Conservation (phyloP, 2,888 invertebrate species). For the Caenorhabditis uteleia region DNA sequence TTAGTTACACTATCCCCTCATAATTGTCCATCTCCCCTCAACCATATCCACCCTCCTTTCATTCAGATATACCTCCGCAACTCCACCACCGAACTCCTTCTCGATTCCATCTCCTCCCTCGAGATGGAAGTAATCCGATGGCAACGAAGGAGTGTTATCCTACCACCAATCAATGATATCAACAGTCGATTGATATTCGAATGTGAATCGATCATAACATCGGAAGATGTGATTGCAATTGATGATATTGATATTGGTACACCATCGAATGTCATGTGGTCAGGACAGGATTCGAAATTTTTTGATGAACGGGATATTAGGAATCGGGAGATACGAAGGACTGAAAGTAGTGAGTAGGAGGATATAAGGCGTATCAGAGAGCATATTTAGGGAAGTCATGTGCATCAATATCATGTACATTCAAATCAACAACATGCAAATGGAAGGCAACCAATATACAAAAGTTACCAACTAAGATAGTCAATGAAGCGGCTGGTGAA, state of each 20-base stretch:
- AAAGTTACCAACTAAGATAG: slow-evolving; percentile 15
- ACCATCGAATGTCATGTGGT: slow-evolving; percentile 21
- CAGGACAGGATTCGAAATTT: slow-evolving; percentile 23
- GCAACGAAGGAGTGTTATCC: slow-evolving; percentile 24
- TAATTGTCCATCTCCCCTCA: no score
- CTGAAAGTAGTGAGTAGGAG: no score
- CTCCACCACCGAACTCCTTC: slow-evolving; percentile 7
- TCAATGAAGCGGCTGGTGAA: slow-evolving; percentile 26
- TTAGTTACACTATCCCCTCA: no score
- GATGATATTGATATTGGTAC: slow-evolving; percentile 27
- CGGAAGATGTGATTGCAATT: slow-evolving; percentile 24
- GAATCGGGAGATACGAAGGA: slow-evolving; percentile 19
- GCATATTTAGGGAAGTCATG: no score
- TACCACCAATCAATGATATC: slow-evolving; percentile 15
- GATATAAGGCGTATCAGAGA: no score
- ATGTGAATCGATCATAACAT: slow-evolving; percentile 15
- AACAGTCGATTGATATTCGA: slow-evolving; percentile 6
- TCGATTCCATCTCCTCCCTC: slow-evolving; percentile 14
- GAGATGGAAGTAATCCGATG: slow-evolving; percentile 14
- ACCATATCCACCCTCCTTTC: no score
- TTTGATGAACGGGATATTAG: slow-evolving; percentile 24
- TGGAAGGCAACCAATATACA: slow-evolving; percentile 25
- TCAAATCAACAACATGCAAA: slow-evolving; percentile 7
- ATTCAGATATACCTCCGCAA: slow-evolving; percentile 19
- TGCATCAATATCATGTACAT: slow-evolving; percentile 11